Base-by-base conservation (phyloP, 2,113 vertebrate species). In the Trematomus loennbergii region DNA sequence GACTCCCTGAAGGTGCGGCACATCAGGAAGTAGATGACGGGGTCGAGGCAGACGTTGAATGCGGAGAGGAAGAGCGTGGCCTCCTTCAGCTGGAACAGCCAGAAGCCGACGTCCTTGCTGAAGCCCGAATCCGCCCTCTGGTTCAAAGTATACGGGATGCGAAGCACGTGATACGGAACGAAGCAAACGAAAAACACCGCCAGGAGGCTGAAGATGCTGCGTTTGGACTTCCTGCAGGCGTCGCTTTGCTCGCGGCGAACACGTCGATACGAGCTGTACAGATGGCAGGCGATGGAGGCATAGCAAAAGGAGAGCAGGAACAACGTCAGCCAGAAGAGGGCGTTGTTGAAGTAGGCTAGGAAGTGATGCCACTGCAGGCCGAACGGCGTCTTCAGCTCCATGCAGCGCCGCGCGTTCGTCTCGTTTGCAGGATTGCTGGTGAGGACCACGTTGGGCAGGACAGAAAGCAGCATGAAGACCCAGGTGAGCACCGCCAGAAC, bases 121-220 rank as follows among this genome's bases (percentile, higher is more conserved):
- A 94, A 95, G 0, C 9, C 36, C 0, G 46, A 43, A 0, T 2
- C 17, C 2, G 81, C 81, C 0, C 85, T 94, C 72, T 98, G 98
- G 66, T 95, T 97, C 5, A 95, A 50, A 0, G 97, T 98, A 87
- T 98, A 99, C 0, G 96, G 96, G 17, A 97, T 90, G 0, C 97
- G 95, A 86, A 95, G 96, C 18, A 95, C 8, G 66, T 99, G 98
- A 60, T 99, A 99, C 0, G 98, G 98, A 2, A 97, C 97, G 4
- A 99, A 99, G 74, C 98, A 99, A 18, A 97, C 0, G 1, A 96
- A 83, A 81, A 99, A 99, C 0, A 99, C 98, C 0, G 93, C 70
- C 94, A 99, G 93, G 52, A 99, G 94, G 83, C 94, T 97, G 89
- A 97, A 96, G 79, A 99, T 98, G 25, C 98, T 98, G 20, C 96